These are phyloP conservation scores for Hexactinellida sp. DNA, from an alignment of 37 sponge, comb jelly and placozoan genomes.

Conservation along the genomic window DNA sequence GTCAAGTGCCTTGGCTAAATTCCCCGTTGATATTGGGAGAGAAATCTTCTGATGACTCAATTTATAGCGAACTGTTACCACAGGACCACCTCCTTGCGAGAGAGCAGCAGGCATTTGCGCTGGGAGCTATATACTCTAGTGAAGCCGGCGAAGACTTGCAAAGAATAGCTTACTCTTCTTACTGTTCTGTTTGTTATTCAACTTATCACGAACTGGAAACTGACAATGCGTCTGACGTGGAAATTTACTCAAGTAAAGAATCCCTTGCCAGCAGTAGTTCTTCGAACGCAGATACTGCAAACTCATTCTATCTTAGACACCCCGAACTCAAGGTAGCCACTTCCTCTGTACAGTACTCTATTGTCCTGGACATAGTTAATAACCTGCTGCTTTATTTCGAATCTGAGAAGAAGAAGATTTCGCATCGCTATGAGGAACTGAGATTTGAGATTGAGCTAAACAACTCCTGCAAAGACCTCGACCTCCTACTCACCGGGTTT, in stretches of 20 bases:
- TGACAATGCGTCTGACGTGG: not conserved
- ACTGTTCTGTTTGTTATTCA: not conserved
- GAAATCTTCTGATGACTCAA: not conserved
- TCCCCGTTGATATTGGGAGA: not conserved
- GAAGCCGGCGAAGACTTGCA: not conserved
- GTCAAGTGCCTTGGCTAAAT: not conserved
- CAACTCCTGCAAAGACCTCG: slow-evolving; percentile 18
- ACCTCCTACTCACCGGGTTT: slow-evolving; percentile 16
- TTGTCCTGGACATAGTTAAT: slow-evolving; percentile 73
- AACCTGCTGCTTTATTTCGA: slow-evolving; percentile 79
- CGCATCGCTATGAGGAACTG: not conserved
- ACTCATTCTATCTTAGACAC: not conserved
- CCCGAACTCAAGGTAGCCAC: slow-evolving; percentile 23
- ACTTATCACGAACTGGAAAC: not conserved
- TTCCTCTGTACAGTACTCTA: slow-evolving; percentile 42
- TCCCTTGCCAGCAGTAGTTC: not conserved
- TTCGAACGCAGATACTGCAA: not conserved
- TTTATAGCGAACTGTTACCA: not conserved
- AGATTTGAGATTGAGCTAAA: slow-evolving; percentile 17
- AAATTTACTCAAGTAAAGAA: not conserved
- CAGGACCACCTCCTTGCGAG: not conserved
- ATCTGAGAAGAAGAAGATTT: slow-evolving; percentile 50
- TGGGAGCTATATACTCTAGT: not conserved
- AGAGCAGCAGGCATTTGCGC: not conserved
- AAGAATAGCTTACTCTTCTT: not conserved